phyloP scores from a whole-genome alignment of 1,140 invertebrate genomes.

The Cydia fagiglandana region DNA sequence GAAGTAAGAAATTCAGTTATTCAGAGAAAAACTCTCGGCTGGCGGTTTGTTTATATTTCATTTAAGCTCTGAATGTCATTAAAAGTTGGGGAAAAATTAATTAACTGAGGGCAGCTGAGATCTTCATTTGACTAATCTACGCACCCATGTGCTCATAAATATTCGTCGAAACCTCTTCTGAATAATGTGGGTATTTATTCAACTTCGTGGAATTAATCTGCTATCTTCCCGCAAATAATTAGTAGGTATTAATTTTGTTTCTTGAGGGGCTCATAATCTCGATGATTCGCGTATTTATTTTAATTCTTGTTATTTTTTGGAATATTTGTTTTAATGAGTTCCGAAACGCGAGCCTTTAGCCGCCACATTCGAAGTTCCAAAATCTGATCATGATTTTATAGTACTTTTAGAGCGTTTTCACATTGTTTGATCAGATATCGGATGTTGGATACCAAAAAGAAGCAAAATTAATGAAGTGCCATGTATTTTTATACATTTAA shows the following conservation, averaged over 20 bases:
- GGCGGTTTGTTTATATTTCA: conserved; percentile 20
- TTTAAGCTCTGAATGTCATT: conserved; percentile 13
- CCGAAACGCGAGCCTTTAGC: background rate
- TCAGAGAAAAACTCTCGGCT: background rate
- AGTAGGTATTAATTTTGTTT: background rate
- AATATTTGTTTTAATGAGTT: conserved; percentile 25
- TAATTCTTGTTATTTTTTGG: background rate
- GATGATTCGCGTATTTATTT: conserved; percentile 3
- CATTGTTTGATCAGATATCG: too few species aligned
- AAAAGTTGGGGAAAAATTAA: conserved; percentile 28
- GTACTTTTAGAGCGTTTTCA: too few species aligned
- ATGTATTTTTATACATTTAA: too few species aligned
- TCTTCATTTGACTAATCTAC: conserved; percentile 17
- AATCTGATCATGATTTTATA: too few species aligned
- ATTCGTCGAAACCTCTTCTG: background rate
- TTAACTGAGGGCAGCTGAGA: conserved; percentile 13
- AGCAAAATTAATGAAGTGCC: too few species aligned
- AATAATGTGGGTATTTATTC: conserved; percentile 8
- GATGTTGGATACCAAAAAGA: too few species aligned
- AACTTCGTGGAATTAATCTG: conserved; percentile 12
- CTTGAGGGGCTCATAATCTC: conserved; percentile 3
- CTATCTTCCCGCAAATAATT: background rate
- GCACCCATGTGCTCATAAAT: conserved; percentile 14
- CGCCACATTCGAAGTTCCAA: too few species aligned
- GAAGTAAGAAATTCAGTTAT: conserved; percentile 21